Base-by-base conservation (phyloP, 92 coral and sea anemone genomes). In the Porites cylindrica region DNA sequence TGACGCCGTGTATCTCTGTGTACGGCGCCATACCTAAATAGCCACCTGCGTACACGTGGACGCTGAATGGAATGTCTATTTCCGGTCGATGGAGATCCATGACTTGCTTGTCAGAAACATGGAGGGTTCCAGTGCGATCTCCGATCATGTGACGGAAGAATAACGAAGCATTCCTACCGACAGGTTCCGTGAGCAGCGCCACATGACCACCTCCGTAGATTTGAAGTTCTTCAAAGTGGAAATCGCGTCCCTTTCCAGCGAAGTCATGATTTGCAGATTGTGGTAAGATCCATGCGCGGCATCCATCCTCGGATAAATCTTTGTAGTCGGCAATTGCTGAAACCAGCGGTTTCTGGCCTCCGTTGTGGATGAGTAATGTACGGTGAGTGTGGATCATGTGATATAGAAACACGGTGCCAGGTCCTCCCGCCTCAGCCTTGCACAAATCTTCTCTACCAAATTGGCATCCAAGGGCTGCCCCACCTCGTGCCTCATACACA, bases 1-100 rank as follows among this genome's bases (percentile, higher is more conserved):
- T 97, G 50, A 97, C 99, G n/a, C 99, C 99, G 75, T 97, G 99
- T 8, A 97, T 96, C 70, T 91, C 96, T 9, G 99, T 97, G 71
- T 90, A 90, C 52, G 99, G 97, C 6, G 99, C 99, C 58, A 97
- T 92, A 8, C 99, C 99, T 10, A 97, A 86, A 82, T 77, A 97
- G 23, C 99, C 99, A 16, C 93, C 95, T 10, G 80, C 91, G 77
- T 97, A 97, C 0, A 97, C 97, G 82, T 97, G 99, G 10, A 91
- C 96, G 82, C 99, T 97, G 86, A 97, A 97, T 0, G 99, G 99
- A 1, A 95, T 86, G 82, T 97, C 98, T 66, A 97, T 97, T 70
- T 92, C 94, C 8, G 96, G 96, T 78, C 99, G 87, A 66, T 86
- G 93, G 7, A 97, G 87, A 70, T 97, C 99, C 99, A 97, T 95